These are phyloP conservation scores for Apamea monoglypha DNA, from an alignment of 2,888 invertebrate species.

Conservation along the genomic window DNA sequence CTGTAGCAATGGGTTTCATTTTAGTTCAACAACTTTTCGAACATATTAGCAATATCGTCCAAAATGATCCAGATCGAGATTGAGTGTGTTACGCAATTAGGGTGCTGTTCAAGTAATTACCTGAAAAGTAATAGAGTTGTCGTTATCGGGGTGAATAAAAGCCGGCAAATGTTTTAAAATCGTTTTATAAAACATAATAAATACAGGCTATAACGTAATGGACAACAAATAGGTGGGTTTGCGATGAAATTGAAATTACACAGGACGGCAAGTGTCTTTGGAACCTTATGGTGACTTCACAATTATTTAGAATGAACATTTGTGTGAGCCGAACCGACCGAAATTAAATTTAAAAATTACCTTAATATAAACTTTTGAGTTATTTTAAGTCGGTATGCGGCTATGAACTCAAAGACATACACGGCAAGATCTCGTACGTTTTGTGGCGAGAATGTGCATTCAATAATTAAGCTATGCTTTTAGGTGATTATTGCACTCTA, in stretches of 20 bases:
- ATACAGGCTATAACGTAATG: slow-evolving; percentile 86
- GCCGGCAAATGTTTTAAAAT: slow-evolving; percentile 72
- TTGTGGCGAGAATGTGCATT: background rate
- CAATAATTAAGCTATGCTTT: background rate
- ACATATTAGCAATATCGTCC: too few species aligned
- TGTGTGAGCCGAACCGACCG: background rate
- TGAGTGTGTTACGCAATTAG: too few species aligned
- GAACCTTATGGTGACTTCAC: slow-evolving; percentile 64
- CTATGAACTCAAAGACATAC: background rate
- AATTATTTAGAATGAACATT: slow-evolving; percentile 15
- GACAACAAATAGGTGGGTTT: slow-evolving; percentile 87
- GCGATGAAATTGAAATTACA: slow-evolving; percentile 73
- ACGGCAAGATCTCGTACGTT: background rate
- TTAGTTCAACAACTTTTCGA: too few species aligned
- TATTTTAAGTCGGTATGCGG: background rate
- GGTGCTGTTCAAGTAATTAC: background rate
- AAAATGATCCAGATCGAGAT: too few species aligned
- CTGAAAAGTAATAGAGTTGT: slow-evolving; percentile 15
- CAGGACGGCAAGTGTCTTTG: slow-evolving; percentile 86
- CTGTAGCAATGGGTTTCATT: too few species aligned
- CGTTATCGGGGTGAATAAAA: slow-evolving; percentile 30
- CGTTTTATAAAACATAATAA: slow-evolving; percentile 89
- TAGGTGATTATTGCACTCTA: background rate
- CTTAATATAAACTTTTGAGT: background rate
- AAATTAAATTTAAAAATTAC: background rate